Evolutionary conservation across 2,888 invertebrate genomes (phyloP).

Genomic region (Trimorus sp.): DNA sequence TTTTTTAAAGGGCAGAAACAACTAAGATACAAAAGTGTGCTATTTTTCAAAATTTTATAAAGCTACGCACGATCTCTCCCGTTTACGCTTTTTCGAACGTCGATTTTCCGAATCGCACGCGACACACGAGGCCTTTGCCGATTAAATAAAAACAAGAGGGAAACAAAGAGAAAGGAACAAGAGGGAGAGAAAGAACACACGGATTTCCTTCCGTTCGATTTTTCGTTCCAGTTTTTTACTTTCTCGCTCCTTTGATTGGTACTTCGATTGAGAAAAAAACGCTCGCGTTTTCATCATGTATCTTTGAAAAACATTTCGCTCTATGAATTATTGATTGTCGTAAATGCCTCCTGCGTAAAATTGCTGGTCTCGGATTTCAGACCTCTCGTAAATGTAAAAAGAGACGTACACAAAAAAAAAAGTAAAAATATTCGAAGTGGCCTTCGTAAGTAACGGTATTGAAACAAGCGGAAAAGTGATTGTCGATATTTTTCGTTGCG

Average conservation of each 20-base stretch:
- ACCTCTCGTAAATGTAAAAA: slow-evolving; percentile 76
- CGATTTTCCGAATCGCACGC: slow-evolving; percentile 66
- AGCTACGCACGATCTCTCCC: slow-evolving; percentile 68
- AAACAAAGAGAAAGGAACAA: too few species aligned
- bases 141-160: slow-evolving; percentile 38
- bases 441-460: slow-evolving; percentile 77
- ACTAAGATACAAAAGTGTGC: slow-evolving; percentile 72
- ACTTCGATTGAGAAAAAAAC: slow-evolving; percentile 27
- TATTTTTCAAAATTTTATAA: slow-evolving; percentile 80
- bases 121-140: slow-evolving; percentile 73
- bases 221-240: background rate
- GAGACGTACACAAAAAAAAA: slow-evolving; percentile 71
- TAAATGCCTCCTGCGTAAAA: slow-evolving; percentile 65
- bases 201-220: slow-evolving; percentile 37
- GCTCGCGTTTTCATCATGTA: slow-evolving; percentile 58
- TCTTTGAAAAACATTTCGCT: slow-evolving; percentile 52
- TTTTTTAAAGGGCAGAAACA: slow-evolving; percentile 67
- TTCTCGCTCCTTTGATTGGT: slow-evolving; percentile 23
- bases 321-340: slow-evolving; percentile 65
- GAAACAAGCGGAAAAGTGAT: slow-evolving; percentile 73
- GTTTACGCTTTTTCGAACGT: slow-evolving; percentile 64
- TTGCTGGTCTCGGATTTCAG: slow-evolving; percentile 67
- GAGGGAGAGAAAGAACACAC: too few species aligned
- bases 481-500: slow-evolving; percentile 74
- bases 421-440: slow-evolving; percentile 78